phyloP scores from a whole-genome alignment of 1,140 invertebrate species.

The Drosophila carrolli region DNA sequence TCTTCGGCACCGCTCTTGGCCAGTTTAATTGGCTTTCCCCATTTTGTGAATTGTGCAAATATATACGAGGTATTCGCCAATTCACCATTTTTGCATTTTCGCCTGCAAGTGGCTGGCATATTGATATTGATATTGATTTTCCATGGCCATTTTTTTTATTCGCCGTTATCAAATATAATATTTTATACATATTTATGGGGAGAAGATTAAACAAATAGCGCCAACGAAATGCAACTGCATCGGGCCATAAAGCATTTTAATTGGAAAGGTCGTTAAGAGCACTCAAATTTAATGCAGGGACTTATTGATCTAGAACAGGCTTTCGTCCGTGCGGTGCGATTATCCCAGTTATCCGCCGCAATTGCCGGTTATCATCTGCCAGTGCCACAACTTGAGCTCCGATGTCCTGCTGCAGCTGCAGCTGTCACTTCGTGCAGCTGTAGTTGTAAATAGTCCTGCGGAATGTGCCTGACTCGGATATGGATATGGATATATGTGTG shows the following conservation, averaged over 20 bases:
- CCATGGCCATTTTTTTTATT: conserved; percentile 16
- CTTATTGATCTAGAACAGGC: conserved; percentile 10
- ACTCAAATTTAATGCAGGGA: conserved; percentile 5
- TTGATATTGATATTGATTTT: conserved; percentile 53
- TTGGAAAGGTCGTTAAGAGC: conserved; percentile 23
- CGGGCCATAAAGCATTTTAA: conserved; percentile 17
- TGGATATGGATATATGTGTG: not conserved
- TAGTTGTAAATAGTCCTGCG: conserved; percentile 30
- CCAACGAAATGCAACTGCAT: not conserved
- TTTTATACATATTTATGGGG: conserved; percentile 13
- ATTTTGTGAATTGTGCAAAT: conserved; percentile 61
- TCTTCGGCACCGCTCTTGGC: conserved; percentile 8
- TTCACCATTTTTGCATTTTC: conserved; percentile 11
- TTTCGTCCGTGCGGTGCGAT: not conserved
- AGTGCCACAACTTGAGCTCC: conserved; percentile 29
- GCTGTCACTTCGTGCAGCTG: conserved; percentile 44
- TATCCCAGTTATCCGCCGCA: conserved; percentile 18
- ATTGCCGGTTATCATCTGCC: conserved; percentile 38
- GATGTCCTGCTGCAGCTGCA: conserved; percentile 34
- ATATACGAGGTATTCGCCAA: conserved; percentile 6
- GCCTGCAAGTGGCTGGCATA: conserved; percentile 34
- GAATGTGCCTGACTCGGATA: conserved; percentile 16
- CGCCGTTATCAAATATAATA: conserved; percentile 12
- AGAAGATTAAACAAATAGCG: conserved; percentile 10
- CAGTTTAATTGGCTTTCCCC: conserved; percentile 47